Base-by-base conservation (phyloP, 2,113 vertebrate genomes). In the Archocentrus centrarchus region DNA sequence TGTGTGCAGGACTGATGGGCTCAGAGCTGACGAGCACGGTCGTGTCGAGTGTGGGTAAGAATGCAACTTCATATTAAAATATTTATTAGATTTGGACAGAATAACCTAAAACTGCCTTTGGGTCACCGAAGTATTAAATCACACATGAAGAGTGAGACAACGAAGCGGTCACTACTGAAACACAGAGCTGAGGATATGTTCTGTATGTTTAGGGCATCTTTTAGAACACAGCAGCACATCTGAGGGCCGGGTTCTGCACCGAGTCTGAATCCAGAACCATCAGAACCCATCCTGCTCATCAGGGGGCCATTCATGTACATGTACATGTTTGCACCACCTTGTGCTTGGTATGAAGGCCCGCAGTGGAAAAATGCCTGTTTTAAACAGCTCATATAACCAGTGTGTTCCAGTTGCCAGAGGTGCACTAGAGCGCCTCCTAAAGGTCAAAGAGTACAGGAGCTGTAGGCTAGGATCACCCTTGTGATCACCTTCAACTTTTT, bases 1-100 rank as follows among this genome's bases (percentile, higher is more conserved):
- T 57, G n/a, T 88, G 24, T 92, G 93, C 91, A 97, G 97, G 98
- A 92, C 96, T 99, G 92, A 97, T 98, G 96, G 95, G 96, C 88
- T 96, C 97, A 81, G 98, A 99, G 93, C 95, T 99, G 91, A 90
- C 97, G 81, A 96, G 95, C 92, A 94, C 96, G 86, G 96, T 97
- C 92, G 97, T 97, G 96, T 97, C 97, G 96, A 97, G 96, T 86
- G 95, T 97, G 94, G 97, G 98, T 99, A 96, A 97, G 96, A 81
- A 15, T 24, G 0, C 2, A 4, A 4, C 14, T 63, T 27, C 44
- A 50, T 50, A 50, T 17, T 50, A 6, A 17, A 50, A 15, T 50
- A 50, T 17, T 55, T 57, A 55, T 20, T 13, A 47, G 13, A 8
- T 55, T 27, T 32, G 20, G 32, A 32, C 27, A 53, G 66, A 73